A percentile compares a stretch with the other conserved stretches of the same genome.
Evolutionary conservation across 2,888 invertebrate genomes (phyloP).

Genomic region (Piscicola geometra): DNA sequence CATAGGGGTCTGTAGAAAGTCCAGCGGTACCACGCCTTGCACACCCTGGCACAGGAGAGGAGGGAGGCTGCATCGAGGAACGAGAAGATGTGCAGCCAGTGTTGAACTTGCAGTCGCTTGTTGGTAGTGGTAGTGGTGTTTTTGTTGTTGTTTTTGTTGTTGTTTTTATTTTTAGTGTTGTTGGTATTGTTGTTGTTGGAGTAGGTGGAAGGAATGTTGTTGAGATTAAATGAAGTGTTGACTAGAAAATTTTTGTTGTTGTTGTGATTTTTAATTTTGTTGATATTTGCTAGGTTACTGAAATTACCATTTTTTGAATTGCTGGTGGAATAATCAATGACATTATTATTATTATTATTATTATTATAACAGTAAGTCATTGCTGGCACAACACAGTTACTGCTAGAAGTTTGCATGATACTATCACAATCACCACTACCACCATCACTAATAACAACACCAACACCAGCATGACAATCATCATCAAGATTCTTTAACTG

Average conservation of each 20-base stretch:
- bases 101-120: constrained; percentile 49
- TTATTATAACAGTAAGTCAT: no score
- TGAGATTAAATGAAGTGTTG: neutral
- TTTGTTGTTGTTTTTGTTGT: neutral
- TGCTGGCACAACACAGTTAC: no score
- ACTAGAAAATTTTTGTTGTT: neutral
- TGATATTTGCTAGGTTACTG: neutral
- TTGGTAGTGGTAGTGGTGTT: constrained; percentile 31
- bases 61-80: constrained; percentile 58
- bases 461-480: no score
- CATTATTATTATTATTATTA: neutral
- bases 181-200: neutral
- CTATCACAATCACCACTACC: neutral
- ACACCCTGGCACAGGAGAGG: constrained; percentile 68
- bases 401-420: neutral
- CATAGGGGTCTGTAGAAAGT: constrained; percentile 78
- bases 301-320: neutral
- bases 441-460: no score
- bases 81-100: constrained; percentile 57
- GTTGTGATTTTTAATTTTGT: neutral
- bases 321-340: constrained; percentile 3
- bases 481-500: no score
- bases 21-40: constrained; percentile 81
- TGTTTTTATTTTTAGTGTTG: neutral
- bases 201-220: neutral